Percentiles rank a stretch among this genome's conserved stretches.
These are phyloP conservation scores for Nowickia ferox DNA, from an alignment of 2,888 invertebrate species.

Conservation along the genomic window DNA sequence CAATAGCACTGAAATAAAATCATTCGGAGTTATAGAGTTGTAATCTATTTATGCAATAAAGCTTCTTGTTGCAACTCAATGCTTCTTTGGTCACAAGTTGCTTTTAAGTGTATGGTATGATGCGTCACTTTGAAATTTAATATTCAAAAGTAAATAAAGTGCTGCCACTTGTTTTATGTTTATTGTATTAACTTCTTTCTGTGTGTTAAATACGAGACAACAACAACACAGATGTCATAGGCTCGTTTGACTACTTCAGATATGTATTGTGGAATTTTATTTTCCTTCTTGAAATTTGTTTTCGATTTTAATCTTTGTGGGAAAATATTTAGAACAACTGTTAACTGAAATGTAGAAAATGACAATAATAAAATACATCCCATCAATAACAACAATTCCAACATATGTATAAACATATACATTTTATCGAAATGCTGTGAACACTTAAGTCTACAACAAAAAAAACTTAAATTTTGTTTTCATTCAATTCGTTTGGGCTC, in stretches of 20 bases:
- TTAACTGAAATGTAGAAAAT: slow-evolving; percentile 42
- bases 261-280: slow-evolving; percentile 23
- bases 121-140: slow-evolving; percentile 77
- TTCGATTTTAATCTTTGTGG: slow-evolving; percentile 66
- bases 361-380: slow-evolving; percentile 32
- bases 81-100: background rate
- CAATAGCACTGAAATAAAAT: slow-evolving; percentile 16
- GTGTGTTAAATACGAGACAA: background rate
- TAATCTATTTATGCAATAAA: slow-evolving; percentile 2
- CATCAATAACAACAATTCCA: slow-evolving; percentile 30
- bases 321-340: slow-evolving; percentile 66
- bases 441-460: slow-evolving; percentile 27
- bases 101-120: slow-evolving; percentile 50
- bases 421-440: slow-evolving; percentile 17
- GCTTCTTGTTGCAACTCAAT: background rate
- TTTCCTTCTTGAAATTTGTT: slow-evolving; percentile 19
- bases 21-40: slow-evolving; percentile 2
- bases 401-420: background rate
- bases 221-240: background rate
- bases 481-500: slow-evolving; percentile 10
- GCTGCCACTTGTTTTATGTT: slow-evolving; percentile 79
- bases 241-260: background rate
- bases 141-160: slow-evolving; percentile 78
- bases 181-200: background rate
- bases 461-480: slow-evolving; percentile 41